Base-by-base conservation (phyloP, 2,113 vertebrate species). In the Antechinus stuartii region DNA sequence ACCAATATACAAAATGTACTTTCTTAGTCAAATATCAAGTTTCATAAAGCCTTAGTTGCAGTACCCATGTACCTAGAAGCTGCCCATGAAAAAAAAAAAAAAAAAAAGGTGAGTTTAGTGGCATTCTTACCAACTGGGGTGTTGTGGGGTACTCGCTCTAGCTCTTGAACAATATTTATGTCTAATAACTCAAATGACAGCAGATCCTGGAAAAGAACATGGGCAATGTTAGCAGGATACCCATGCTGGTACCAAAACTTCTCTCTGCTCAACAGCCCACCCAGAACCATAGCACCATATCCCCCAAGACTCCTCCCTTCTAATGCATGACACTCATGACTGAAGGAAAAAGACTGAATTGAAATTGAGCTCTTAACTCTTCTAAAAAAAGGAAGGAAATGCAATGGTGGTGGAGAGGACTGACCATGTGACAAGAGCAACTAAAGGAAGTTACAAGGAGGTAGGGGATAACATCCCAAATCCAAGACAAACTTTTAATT, bases 101-200 rank as follows among this genome's bases (percentile, higher is more conserved):
- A 49, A 49, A 93, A 68, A 61, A 54, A 90, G 54, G 53, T 35
- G 54, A 91, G 22, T 0, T 54, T 0, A 0, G 54, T 84, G 90
- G 26, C 1, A 94, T 61, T 56, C 99, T 99, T 98, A 99, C 99
- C 99, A 90, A 99, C 99, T 90, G 99, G 99, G 92, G 99, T 99
- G 96, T 99, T 99, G 95, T 99, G 99, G n/a, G 99, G 99, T 55
- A 99, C 99, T 95, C 99, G 99, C 98, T 99, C 99, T 98, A 99
- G 94, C 95, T 99, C 99, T 96, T 99, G 99, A 57, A 99, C 99
- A 97, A 99, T 99, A 97, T 99, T 99, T 93, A 99, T 99, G 97
- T 99, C 99, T 98, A 99, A 96, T 94, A 99, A 97, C 98, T 99
- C 99, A 97, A 99, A 99, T 27, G 99, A 99, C 89, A 99, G 98